Conservation (phyloP, 2,113 vertebrate genomes). For the Sceloporus tristichus region DNA sequence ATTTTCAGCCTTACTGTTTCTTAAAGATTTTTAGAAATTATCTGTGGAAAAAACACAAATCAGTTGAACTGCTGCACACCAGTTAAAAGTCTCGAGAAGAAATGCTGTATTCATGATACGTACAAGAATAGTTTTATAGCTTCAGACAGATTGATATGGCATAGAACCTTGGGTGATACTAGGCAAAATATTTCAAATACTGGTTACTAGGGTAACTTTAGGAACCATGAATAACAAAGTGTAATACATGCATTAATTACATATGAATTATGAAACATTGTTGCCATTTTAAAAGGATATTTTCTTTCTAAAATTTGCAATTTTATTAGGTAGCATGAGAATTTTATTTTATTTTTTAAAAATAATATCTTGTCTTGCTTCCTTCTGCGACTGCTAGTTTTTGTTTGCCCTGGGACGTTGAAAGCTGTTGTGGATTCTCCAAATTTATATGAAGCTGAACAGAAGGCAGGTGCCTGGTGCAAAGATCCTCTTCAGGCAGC, state of each 20-base stretch:
- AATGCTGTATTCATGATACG: slow-evolving; percentile 66
- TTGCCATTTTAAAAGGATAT: slow-evolving; percentile 69
- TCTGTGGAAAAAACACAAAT: slow-evolving; percentile 55
- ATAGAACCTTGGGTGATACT: slow-evolving; percentile 71
- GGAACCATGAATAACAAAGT: slow-evolving; percentile 68
- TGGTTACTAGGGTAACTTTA: slow-evolving; percentile 70
- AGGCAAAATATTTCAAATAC: slow-evolving; percentile 66
- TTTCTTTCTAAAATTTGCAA: slow-evolving; percentile 68
- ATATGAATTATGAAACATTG: slow-evolving; percentile 66
- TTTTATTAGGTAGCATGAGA: slow-evolving; percentile 66
- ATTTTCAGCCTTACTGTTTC: slow-evolving; percentile 79
- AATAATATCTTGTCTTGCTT: slow-evolving; percentile 80
- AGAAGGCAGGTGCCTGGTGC: slow-evolving; percentile 99
- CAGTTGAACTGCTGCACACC: slow-evolving; percentile 58
- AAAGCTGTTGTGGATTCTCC: slow-evolving; percentile 97
- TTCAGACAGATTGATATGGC: slow-evolving; percentile 69
- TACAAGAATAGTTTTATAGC: slow-evolving; percentile 69
- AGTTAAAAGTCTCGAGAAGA: slow-evolving; percentile 67
- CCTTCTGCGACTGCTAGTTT: slow-evolving; percentile 94
- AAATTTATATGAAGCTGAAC: slow-evolving; percentile 97
- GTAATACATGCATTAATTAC: slow-evolving; percentile 67
- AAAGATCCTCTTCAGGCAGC: slow-evolving; percentile 98
- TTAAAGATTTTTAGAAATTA: slow-evolving; percentile 74
- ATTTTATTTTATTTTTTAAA: slow-evolving; percentile 68
- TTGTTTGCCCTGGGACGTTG: slow-evolving; percentile 99